phyloP scores from a whole-genome alignment of 2,888 invertebrate genomes.

The Frankliniella fusca region DNA sequence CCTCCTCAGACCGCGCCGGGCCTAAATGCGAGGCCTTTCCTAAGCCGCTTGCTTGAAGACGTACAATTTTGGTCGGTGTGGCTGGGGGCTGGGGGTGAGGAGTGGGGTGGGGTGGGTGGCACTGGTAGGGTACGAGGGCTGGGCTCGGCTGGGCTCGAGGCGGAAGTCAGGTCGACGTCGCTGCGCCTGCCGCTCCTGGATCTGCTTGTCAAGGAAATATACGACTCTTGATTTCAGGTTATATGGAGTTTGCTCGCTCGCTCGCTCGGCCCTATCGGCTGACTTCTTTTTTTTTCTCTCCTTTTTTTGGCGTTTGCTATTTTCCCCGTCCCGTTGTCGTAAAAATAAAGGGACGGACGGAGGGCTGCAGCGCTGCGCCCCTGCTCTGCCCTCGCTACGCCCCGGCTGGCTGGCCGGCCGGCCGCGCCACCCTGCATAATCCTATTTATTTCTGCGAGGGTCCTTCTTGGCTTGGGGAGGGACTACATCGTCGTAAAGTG shows the following conservation, averaged over 20 bases:
- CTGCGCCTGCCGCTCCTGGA: neutral
- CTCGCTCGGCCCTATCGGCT: neutral
- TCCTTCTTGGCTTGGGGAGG: too few species aligned
- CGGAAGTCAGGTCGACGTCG: neutral
- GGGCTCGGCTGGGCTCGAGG: neutral
- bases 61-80: neutral
- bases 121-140: neutral
- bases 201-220: slow-evolving; percentile 9
- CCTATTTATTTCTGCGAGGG: slow-evolving; percentile 22
- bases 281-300: too few species aligned
- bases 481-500: too few species aligned
- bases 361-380: neutral
- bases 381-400: neutral
- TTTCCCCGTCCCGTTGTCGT: neutral
- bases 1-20: neutral
- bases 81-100: neutral
- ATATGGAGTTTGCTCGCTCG: neutral
- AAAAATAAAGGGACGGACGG: neutral
- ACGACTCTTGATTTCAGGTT: slow-evolving; percentile 22
- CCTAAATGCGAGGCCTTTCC: neutral
- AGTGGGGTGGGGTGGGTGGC: neutral
- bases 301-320: neutral
- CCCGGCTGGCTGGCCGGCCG: neutral
- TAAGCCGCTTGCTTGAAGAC: slow-evolving; percentile 7
- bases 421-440: slow-evolving; percentile 9